Evolutionary conservation across 2,113 vertebrate species (phyloP).

Genomic region (Picathartes gymnocephalus): DNA sequence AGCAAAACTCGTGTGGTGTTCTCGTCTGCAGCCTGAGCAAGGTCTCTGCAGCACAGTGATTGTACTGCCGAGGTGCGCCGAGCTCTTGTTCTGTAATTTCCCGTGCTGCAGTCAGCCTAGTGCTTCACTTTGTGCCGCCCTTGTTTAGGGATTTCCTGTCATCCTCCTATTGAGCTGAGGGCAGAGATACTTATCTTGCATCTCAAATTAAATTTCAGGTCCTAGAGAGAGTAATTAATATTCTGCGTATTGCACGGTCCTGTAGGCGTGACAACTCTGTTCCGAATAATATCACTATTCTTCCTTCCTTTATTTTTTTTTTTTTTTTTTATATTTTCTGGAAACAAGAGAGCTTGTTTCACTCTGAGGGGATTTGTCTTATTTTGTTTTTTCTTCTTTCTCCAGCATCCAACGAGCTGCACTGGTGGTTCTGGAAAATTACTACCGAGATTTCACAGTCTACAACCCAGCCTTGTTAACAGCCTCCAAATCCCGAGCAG

Average conservation of each 20-base stretch:
- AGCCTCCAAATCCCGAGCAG: slow-evolving; percentile 84
- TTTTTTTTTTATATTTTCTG: neutral
- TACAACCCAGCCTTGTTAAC: slow-evolving; percentile 88
- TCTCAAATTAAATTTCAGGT: neutral
- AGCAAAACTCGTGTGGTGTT: neutral
- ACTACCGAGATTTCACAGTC: slow-evolving; percentile 92
- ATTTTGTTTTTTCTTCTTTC: neutral
- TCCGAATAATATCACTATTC: neutral
- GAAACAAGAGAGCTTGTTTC: neutral
- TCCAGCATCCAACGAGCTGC: slow-evolving; percentile 92
- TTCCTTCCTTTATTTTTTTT: neutral
- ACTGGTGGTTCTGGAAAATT: slow-evolving; percentile 89
- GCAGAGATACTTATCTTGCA: neutral
- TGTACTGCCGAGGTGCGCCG: fast-evolving
- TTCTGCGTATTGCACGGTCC: neutral
- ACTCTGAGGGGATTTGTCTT: neutral
- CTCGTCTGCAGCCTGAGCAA: neutral
- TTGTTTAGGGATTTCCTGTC: neutral
- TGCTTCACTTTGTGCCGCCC: neutral
- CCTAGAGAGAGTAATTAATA: neutral
- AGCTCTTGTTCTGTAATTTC: neutral
- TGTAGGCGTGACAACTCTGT: fast-evolving
- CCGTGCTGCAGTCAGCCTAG: neutral
- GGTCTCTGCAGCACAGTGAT: neutral
- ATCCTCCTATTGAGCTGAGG: neutral